phyloP scores from a whole-genome alignment of 2,113 vertebrate species.

The Brachypodius melanocephalos region DNA sequence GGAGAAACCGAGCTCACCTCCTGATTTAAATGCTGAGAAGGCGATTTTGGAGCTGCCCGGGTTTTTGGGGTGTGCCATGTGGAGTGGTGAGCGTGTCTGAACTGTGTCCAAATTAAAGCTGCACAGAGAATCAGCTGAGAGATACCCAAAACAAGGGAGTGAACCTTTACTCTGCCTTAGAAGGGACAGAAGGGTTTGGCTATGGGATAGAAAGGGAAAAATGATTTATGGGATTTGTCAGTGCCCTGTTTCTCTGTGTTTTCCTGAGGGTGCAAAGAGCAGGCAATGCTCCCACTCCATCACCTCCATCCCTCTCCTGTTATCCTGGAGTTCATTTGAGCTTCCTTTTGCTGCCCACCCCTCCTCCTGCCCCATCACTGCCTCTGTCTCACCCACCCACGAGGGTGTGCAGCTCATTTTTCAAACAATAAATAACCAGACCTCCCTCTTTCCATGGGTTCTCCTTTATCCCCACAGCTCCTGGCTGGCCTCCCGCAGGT shows the following conservation, averaged over 20 bases:
- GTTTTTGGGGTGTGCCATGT: rapidly evolving
- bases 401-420: rapidly evolving
- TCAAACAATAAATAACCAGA: background rate
- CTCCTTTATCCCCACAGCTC: background rate
- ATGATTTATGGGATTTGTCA: background rate
- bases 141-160: background rate
- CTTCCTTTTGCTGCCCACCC: background rate
- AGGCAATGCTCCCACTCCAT: background rate
- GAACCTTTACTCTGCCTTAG: background rate
- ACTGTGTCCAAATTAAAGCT: background rate
- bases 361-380: rapidly evolving
- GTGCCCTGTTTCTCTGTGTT: background rate
- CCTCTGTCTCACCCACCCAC: background rate
- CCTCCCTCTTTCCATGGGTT: background rate
- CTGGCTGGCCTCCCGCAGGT: background rate
- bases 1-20: background rate
- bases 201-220: background rate
- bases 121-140: background rate
- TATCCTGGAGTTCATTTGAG: background rate
- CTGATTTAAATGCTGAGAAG: background rate
- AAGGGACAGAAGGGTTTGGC: background rate
- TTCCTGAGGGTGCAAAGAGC: background rate
- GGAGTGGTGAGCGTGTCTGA: background rate
- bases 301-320: background rate
- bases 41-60: background rate